phyloP scores from a whole-genome alignment of 2,888 invertebrate genomes.

The Oscheius sp. region DNA sequence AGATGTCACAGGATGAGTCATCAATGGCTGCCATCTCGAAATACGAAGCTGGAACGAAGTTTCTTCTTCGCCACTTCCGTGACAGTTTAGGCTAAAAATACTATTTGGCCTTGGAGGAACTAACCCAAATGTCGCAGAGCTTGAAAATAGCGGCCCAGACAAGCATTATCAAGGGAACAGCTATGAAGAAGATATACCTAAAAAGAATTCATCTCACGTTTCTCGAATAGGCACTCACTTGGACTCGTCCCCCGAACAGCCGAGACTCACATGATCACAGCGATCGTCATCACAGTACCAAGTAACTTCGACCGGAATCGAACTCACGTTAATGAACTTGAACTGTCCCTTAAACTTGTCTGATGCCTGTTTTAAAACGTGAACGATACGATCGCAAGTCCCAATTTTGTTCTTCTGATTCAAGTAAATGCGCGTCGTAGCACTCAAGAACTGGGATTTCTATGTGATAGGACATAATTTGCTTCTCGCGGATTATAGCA shows the following conservation, averaged over 20 bases:
- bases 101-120: background rate
- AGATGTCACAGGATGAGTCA: background rate
- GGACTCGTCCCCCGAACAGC: slow-evolving; percentile 4
- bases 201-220: background rate
- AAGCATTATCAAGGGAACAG: slow-evolving; percentile 16
- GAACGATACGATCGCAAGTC: too few relatives aligned
- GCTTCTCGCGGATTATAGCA: too few relatives aligned
- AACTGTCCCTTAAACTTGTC: slow-evolving; percentile 10
- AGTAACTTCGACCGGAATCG: slow-evolving; percentile 15
- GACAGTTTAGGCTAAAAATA: slow-evolving; percentile 4
- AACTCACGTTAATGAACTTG: slow-evolving; percentile 3
- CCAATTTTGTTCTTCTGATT: too few relatives aligned
- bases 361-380: too few relatives aligned
- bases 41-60: slow-evolving; percentile 27
- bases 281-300: slow-evolving; percentile 5
- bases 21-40: slow-evolving; percentile 24
- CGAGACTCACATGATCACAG: slow-evolving; percentile 14
- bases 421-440: too few relatives aligned
- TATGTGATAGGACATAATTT: too few relatives aligned
- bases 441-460: too few relatives aligned
- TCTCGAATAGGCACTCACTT: background rate
- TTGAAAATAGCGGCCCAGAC: slow-evolving; percentile 22
- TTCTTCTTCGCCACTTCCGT: slow-evolving; percentile 19
- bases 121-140: slow-evolving; percentile 19
- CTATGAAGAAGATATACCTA: slow-evolving; percentile 23